Conservation (phyloP, 2,888 invertebrate species). For the Stratiomys singularior region DNA sequence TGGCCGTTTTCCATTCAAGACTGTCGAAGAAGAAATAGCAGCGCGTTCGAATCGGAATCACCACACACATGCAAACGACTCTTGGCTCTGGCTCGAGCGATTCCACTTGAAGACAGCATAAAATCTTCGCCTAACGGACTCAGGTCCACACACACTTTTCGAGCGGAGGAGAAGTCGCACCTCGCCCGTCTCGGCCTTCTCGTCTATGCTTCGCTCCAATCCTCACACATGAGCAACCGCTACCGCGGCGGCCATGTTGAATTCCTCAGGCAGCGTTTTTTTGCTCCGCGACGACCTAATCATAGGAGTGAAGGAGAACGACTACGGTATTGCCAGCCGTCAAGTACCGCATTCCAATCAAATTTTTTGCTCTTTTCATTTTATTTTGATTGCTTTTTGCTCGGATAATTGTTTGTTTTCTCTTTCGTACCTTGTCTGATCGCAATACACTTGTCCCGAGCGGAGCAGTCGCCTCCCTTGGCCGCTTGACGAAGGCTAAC, state of each 20-base stretch:
- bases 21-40: conserved; percentile 9
- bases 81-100: neutral
- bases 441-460: too few species aligned
- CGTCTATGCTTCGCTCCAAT: neutral
- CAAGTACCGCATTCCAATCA: conserved; percentile 25
- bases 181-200: neutral
- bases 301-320: neutral
- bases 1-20: conserved; percentile 39
- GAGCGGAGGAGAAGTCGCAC: conserved; percentile 29
- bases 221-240: neutral
- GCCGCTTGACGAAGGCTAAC: too few species aligned
- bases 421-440: too few species aligned
- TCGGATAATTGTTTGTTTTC: too few species aligned
- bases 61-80: neutral
- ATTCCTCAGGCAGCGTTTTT: conserved; percentile 35
- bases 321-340: conserved; percentile 26
- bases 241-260: conserved; percentile 38
- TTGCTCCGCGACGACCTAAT: neutral
- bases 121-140: conserved; percentile 20
- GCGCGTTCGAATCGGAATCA: conserved; percentile 10
- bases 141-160: conserved; percentile 13
- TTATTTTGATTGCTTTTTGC: too few species aligned
- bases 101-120: neutral
- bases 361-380: neutral
- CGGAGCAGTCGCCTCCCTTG: too few species aligned